Evolutionary conservation across 2,113 vertebrate genomes (phyloP).

Genomic region (Bujurquina vittata): DNA sequence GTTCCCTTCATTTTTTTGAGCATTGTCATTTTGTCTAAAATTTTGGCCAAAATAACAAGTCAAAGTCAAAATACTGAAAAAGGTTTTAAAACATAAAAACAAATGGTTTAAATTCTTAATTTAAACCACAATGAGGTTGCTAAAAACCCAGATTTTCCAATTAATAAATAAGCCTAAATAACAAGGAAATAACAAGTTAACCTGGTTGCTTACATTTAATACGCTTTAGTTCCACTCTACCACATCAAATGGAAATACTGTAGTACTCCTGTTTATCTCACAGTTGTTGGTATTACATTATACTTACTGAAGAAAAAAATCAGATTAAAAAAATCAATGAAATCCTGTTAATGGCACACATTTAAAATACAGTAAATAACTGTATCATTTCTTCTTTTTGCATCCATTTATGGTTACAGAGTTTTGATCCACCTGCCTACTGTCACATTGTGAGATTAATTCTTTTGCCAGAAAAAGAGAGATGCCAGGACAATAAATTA

Average conservation of each 20-base stretch:
- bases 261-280: neutral
- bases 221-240: neutral
- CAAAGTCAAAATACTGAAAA: neutral
- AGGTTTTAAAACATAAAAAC: neutral
- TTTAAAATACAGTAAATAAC: neutral
- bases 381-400: neutral
- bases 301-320: neutral
- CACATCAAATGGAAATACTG: neutral
- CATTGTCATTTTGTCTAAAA: neutral
- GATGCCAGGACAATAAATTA: neutral
- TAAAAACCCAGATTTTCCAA: neutral
- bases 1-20: neutral
- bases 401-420: neutral
- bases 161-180: neutral
- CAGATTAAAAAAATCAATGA: no score
- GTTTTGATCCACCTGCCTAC: neutral
- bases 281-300: neutral
- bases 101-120: neutral
- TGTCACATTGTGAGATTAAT: neutral
- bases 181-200: neutral
- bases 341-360: neutral
- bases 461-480: neutral
- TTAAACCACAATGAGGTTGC: no score
- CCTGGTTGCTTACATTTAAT: no score
- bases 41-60: neutral